Conservation (phyloP, 2,888 invertebrate genomes). For the Atethmia centrago region DNA sequence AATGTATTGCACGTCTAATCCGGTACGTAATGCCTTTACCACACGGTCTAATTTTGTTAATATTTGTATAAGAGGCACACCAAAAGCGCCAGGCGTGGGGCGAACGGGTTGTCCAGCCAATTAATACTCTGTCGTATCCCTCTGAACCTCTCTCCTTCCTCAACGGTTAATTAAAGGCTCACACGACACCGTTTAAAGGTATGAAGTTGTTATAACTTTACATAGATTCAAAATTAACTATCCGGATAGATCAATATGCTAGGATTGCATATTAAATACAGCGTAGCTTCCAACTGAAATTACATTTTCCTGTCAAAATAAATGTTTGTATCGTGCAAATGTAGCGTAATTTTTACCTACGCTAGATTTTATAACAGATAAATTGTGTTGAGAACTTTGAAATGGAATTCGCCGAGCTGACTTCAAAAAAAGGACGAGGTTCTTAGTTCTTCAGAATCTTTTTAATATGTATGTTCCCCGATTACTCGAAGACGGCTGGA, state of each 20-base stretch:
- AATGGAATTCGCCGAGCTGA: no score
- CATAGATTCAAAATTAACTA: constrained; percentile 48
- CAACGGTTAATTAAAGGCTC: constrained; percentile 55
- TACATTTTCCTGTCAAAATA: constrained; percentile 24
- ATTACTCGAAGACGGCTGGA: no score
- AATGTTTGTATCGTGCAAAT: constrained; percentile 35
- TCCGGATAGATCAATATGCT: constrained; percentile 30
- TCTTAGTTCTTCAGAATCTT: no score
- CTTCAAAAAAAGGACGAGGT: no score
- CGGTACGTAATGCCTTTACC: constrained; percentile 37
- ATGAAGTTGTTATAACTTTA: constrained; percentile 44
- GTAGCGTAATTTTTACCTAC: constrained; percentile 2
- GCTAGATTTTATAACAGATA: constrained; percentile 14
- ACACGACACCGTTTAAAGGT: constrained; percentile 50
- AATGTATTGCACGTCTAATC: constrained; percentile 35
- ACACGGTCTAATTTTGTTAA: constrained; percentile 61
- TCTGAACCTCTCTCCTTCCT: constrained; percentile 31
- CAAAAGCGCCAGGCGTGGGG: constrained; percentile 30
- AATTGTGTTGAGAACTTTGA: background rate
- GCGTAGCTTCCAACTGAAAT: constrained; percentile 20
- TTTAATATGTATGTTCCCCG: no score
- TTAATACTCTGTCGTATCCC: constrained; percentile 44
- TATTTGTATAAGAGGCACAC: constrained; percentile 43
- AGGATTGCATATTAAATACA: constrained; percentile 16
- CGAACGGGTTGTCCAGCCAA: constrained; percentile 52